phyloP scores from a whole-genome alignment of 2,797 vertebrate genomes.

The Carapus acus region DNA sequence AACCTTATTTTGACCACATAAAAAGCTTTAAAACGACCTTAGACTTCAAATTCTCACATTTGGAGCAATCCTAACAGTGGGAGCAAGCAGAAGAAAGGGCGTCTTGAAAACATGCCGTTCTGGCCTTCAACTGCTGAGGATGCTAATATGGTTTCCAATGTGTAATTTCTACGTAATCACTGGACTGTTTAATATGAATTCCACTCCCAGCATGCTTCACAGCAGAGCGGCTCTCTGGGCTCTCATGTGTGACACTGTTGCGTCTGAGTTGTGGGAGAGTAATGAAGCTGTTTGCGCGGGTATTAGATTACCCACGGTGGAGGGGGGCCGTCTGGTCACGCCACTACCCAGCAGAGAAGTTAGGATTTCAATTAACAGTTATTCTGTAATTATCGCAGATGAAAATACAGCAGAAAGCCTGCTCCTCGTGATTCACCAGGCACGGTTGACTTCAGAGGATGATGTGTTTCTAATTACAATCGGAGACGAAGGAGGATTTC shows the following conservation, averaged over 20 bases:
- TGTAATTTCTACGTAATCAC: conserved; percentile 36
- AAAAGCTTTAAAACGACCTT: no score
- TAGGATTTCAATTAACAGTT: conserved; percentile 56
- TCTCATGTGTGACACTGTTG: conserved; percentile 35
- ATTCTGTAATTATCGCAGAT: conserved; percentile 44
- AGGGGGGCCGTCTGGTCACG: conserved; percentile 33
- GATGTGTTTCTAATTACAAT: conserved; percentile 26
- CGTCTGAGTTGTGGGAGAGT: conserved; percentile 42
- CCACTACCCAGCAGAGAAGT: conserved; percentile 35
- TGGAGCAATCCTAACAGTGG: no score
- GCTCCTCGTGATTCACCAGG: conserved; percentile 34
- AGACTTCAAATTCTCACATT: no score
- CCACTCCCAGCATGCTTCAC: conserved; percentile 23
- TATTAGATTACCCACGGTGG: conserved; percentile 38
- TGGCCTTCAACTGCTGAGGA: conserved; percentile 8
- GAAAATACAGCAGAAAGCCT: conserved; percentile 29
- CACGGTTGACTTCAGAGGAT: conserved; percentile 28
- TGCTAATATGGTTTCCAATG: conserved; percentile 29
- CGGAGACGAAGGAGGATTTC: conserved; percentile 5
- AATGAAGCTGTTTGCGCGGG: conserved; percentile 55
- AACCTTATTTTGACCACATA: no score
- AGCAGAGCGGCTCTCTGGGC: conserved; percentile 34
- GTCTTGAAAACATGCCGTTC: conserved; percentile 9
- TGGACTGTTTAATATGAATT: conserved; percentile 44
- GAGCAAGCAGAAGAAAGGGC: no score